Conservation (phyloP, 2,797 vertebrate genomes). For the Darevskia nairensis region DNA sequence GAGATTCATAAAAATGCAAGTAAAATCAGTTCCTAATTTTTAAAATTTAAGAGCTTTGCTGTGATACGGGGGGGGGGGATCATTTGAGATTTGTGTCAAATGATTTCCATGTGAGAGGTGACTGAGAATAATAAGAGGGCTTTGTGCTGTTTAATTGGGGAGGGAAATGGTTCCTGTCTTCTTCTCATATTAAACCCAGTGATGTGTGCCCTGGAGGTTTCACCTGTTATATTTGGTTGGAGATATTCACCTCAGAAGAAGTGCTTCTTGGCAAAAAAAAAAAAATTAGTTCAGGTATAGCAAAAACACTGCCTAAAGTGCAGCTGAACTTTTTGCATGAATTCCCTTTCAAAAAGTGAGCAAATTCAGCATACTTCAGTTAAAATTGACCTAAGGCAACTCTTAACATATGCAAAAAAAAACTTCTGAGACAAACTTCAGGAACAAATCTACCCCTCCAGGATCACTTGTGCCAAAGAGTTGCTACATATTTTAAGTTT, state of each 20-base stretch:
- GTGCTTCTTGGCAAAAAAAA: constrained; percentile 19
- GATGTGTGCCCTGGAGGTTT: constrained; percentile 25
- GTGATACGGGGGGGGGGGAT: not conserved
- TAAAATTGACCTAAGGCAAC: constrained; percentile 36
- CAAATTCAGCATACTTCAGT: constrained; percentile 29
- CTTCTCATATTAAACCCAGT: constrained; percentile 53
- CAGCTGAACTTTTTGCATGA: constrained; percentile 21
- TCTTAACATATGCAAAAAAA: constrained; percentile 24
- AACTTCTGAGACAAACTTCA: constrained; percentile 45
- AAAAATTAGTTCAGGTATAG: rapidly evolving
- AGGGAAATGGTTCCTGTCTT: constrained; percentile 43
- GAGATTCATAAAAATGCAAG: constrained; percentile 52
- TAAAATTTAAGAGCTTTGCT: constrained; percentile 48
- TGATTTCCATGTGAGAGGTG: constrained; percentile 58
- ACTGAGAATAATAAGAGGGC: constrained; percentile 34
- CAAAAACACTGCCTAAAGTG: constrained; percentile 45
- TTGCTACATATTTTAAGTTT: constrained; percentile 28
- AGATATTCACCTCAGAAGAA: constrained; percentile 49
- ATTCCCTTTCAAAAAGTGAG: constrained; percentile 24
- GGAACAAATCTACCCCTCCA: constrained; percentile 29
- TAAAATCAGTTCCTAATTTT: constrained; percentile 59
- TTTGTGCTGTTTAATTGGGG: constrained; percentile 37
- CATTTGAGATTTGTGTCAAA: constrained; percentile 41
- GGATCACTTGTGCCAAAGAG: constrained; percentile 27
- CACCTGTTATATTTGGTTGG: constrained; percentile 44